phyloP scores from a whole-genome alignment of 2,797 vertebrate genomes.

The Peromyscus eremicus region DNA sequence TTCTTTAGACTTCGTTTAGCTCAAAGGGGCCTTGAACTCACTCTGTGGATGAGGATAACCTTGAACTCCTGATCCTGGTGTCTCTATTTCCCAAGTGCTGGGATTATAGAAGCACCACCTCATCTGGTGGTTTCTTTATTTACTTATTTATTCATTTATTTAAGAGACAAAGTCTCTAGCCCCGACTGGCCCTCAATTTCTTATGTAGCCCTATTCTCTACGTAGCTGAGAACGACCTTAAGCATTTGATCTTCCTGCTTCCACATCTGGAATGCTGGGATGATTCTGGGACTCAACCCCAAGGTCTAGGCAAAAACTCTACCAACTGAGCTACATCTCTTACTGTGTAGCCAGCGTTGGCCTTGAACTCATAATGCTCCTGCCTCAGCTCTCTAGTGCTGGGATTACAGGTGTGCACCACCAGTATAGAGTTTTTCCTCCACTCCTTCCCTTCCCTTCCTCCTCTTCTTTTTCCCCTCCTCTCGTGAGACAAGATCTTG shows the following conservation, averaged over 20 bases:
- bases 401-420: background rate
- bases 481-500: background rate
- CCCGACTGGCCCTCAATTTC: too few species aligned
- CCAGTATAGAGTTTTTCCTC: too few species aligned
- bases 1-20: background rate
- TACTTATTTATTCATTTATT: background rate
- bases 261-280: background rate
- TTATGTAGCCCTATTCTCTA: background rate
- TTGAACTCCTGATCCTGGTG: background rate
- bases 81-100: background rate
- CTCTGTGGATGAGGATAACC: background rate
- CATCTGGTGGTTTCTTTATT: background rate
- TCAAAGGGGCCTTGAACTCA: background rate
- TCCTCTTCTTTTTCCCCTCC: fast-evolving
- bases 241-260: background rate
- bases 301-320: background rate
- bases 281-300: background rate
- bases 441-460: background rate
- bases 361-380: background rate
- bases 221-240: background rate
- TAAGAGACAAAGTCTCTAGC: background rate
- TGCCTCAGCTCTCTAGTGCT: background rate
- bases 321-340: background rate
- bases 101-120: background rate
- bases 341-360: background rate